Conservation (phyloP, 2,113 vertebrate genomes). For the Capreolus pygargus region DNA sequence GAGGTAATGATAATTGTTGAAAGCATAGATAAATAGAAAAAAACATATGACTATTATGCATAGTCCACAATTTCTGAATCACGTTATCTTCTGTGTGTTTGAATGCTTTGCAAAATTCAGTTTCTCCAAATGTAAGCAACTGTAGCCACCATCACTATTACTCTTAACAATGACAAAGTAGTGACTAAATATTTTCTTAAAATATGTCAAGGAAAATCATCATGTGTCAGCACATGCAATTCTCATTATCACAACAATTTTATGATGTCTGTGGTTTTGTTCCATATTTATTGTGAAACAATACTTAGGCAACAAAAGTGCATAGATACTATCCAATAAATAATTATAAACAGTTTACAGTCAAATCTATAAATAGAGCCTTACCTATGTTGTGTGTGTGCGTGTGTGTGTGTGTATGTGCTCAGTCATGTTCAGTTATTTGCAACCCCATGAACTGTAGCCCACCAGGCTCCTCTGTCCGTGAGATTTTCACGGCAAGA, state of each 20-base stretch:
- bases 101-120: background rate
- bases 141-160: background rate
- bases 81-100: background rate
- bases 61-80: background rate
- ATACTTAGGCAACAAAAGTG: background rate
- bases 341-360: background rate
- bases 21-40: background rate
- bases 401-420: fast-evolving
- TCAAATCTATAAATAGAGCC: background rate
- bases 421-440: background rate
- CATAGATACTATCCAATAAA: background rate
- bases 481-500: background rate
- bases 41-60: background rate
- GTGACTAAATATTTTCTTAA: background rate
- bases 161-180: background rate
- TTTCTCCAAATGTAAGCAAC: background rate
- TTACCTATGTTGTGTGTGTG: background rate
- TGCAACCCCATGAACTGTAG: background rate
- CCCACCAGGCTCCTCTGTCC: background rate
- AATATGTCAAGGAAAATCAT: background rate
- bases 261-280: background rate
- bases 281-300: background rate
- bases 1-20: background rate
- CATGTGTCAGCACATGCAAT: background rate
- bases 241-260: background rate